phyloP scores from a whole-genome alignment of 2,888 invertebrate genomes.

The Tridacna gigas region DNA sequence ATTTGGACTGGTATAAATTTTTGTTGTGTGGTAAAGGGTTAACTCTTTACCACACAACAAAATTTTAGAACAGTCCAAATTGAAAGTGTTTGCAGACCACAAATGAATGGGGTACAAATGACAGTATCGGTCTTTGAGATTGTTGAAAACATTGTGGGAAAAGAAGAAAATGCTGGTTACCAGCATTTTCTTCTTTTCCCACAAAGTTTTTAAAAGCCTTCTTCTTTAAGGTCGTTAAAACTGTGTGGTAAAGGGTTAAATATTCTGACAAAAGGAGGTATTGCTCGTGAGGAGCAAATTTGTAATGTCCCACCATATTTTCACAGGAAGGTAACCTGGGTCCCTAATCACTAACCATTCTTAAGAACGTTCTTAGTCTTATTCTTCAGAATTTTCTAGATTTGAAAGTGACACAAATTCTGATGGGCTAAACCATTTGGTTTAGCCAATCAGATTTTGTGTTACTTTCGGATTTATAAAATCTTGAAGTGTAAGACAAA shows the following conservation, averaged over 20 bases:
- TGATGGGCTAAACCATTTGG: no score
- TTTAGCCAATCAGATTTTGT: no score
- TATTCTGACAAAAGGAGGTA: neutral
- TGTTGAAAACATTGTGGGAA: neutral
- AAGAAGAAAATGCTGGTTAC: neutral
- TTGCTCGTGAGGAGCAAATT: neutral
- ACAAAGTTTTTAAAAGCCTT: neutral
- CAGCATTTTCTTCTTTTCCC: neutral
- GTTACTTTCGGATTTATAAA: no score
- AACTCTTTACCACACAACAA: neutral
- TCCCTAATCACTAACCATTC: no score
- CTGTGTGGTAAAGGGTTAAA: neutral
- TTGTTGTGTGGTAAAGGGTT: no score
- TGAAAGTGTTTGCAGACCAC: neutral
- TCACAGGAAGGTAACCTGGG: no score
- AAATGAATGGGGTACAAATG: neutral
- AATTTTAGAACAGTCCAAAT: neutral
- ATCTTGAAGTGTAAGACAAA: no score
- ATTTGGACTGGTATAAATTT: no score
- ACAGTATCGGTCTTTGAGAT: neutral
- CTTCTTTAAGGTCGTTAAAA: neutral
- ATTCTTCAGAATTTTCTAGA: no score
- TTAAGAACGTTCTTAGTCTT: no score
- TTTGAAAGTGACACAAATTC: no score
- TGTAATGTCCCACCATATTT: no score